Evolutionary conservation across 1,140 invertebrate species (phyloP).

Genomic region (Patella vulgata): DNA sequence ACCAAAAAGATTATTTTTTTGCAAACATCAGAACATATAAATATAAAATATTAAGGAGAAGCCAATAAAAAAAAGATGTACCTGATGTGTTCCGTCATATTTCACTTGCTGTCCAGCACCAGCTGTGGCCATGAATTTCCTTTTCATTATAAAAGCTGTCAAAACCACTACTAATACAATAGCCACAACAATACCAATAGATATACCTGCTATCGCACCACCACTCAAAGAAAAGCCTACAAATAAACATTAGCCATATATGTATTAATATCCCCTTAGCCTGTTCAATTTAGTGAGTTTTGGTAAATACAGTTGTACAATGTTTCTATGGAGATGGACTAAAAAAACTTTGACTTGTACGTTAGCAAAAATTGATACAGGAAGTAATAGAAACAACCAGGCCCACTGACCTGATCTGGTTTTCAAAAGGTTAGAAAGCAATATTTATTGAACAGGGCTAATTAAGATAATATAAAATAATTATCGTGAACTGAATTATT

Average conservation of each 20-base stretch:
- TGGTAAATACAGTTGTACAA: neutral
- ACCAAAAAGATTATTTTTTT: too few relatives aligned
- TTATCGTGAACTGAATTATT: too few relatives aligned
- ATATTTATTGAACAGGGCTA: too few relatives aligned
- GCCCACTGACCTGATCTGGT: too few relatives aligned
- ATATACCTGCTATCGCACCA: slow-evolving; percentile 32
- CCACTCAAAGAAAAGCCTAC: slow-evolving; percentile 19
- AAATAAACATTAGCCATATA: neutral
- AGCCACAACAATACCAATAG: slow-evolving; percentile 30
- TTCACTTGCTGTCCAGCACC: slow-evolving; percentile 1
- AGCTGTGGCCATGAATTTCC: slow-evolving; percentile 26
- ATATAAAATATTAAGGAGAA: too few relatives aligned
- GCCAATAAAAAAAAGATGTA: too few relatives aligned
- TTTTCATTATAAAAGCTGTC: slow-evolving; percentile 23
- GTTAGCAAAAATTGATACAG: neutral
- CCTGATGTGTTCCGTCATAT: too few relatives aligned
- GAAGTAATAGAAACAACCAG: slow-evolving; percentile 1
- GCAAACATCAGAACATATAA: too few relatives aligned
- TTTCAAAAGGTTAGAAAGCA: too few relatives aligned
- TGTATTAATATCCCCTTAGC: neutral
- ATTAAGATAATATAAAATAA: too few relatives aligned
- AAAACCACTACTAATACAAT: slow-evolving; percentile 23
- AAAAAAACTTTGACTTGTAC: neutral
- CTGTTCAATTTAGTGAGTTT: neutral
- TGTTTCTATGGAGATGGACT: neutral